These are phyloP conservation scores for Lasioglossum baleicum DNA, from an alignment of 1,140 invertebrate genomes.

Conservation along the genomic window DNA sequence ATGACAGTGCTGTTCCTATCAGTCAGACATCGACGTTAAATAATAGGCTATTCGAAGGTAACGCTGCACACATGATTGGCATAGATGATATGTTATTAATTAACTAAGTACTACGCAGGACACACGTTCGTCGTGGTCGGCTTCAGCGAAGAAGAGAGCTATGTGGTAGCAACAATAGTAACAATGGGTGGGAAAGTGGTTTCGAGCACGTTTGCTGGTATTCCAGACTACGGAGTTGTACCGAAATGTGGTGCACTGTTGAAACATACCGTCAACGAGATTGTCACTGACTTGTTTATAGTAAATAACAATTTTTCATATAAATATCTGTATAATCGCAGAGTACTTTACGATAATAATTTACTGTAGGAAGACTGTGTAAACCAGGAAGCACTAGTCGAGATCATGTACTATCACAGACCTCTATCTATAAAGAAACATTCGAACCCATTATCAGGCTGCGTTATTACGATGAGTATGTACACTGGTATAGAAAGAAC, in stretches of 20 bases:
- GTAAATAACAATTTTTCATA: conserved; percentile 66
- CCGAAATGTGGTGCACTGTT: conserved; percentile 73
- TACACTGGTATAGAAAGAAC: conserved; percentile 86
- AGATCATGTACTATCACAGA: conserved; percentile 83
- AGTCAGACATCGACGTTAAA: conserved; percentile 52
- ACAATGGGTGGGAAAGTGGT: conserved; percentile 79
- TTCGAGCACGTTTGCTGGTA: conserved; percentile 73
- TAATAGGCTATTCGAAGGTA: conserved; percentile 66
- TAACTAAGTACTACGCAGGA: conserved; percentile 55
- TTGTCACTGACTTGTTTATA: conserved; percentile 82
- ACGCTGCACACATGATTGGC: not conserved
- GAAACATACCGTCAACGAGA: conserved; percentile 77
- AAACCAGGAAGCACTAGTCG: conserved; percentile 81
- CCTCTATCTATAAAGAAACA: conserved; percentile 79
- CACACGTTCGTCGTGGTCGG: conserved; percentile 77
- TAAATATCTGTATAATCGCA: not conserved
- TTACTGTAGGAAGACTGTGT: conserved; percentile 82
- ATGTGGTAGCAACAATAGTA: conserved; percentile 73
- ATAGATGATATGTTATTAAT: not conserved
- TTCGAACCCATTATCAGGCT: conserved; percentile 83
- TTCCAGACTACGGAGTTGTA: conserved; percentile 82
- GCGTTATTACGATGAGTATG: conserved; percentile 88
- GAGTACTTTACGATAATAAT: not conserved
- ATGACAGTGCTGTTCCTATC: conserved; percentile 47
- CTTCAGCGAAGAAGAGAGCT: conserved; percentile 74